A percentile compares a stretch with the other conserved stretches of the same genome.
Evolutionary conservation across 2,888 invertebrate species (phyloP).

Genomic region (Fragum sueziense): DNA sequence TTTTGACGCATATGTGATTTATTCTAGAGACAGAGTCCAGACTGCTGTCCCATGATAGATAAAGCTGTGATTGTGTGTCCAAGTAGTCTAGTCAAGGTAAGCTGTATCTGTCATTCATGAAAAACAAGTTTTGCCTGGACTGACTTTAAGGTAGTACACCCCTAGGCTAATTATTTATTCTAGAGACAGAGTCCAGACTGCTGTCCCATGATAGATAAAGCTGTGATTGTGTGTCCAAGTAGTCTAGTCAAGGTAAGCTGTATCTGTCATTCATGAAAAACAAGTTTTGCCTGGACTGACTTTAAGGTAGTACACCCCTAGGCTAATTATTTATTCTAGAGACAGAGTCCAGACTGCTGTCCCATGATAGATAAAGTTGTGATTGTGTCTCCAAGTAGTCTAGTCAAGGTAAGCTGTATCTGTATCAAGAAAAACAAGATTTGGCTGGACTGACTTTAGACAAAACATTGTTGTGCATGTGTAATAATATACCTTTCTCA

Average conservation of each 20-base stretch:
- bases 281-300: too few relatives aligned
- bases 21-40: conserved; percentile 91
- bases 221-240: conserved; percentile 97
- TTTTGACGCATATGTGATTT: background rate
- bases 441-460: too few relatives aligned
- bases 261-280: too few relatives aligned
- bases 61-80: conserved; percentile 98
- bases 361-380: conserved; percentile 95
- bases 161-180: background rate
- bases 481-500: too few relatives aligned
- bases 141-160: too few relatives aligned
- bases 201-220: conserved; percentile 94
- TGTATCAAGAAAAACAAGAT: too few relatives aligned
- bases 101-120: conserved; percentile 15
- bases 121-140: too few relatives aligned
- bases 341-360: conserved; percentile 95
- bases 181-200: conserved; percentile 94
- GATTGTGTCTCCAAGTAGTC: conserved; percentile 97
- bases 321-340: conserved; percentile 78
- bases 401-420: conserved; percentile 89
- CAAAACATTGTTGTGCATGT: too few relatives aligned
- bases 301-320: too few relatives aligned
- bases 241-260: conserved; percentile 92
- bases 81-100: conserved; percentile 95
- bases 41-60: conserved; percentile 93